A percentile compares a stretch with the other conserved stretches of the same genome.
These are phyloP conservation scores for Chrysolina haemoptera DNA, from an alignment of 2,888 invertebrate species.

Conservation along the genomic window DNA sequence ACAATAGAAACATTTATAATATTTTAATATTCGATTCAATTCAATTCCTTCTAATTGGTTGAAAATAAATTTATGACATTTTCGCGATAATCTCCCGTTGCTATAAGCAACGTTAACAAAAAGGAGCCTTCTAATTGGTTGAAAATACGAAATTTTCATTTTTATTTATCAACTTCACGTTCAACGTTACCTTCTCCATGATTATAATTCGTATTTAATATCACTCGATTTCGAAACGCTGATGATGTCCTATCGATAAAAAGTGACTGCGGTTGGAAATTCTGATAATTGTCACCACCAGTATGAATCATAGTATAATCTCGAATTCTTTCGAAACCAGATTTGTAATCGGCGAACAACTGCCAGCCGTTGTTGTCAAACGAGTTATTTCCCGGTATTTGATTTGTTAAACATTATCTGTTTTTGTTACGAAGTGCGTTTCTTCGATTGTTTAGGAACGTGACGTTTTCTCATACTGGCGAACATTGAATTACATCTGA, in stretches of 20 bases:
- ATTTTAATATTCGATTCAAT: no score
- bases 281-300: slow-evolving; percentile 3
- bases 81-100: no score
- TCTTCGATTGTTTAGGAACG: not conserved
- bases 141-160: no score
- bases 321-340: slow-evolving; percentile 5
- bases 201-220: no score
- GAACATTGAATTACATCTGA: no score
- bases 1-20: no score
- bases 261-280: slow-evolving; percentile 1
- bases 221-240: not conserved
- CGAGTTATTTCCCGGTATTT: slow-evolving; percentile 9
- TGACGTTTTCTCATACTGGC: not conserved
- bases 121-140: no score
- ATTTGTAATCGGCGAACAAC: slow-evolving; percentile 1
- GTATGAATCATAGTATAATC: not conserved
- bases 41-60: no score
- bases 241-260: not conserved
- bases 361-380: not conserved
- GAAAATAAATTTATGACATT: no score
- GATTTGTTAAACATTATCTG: slow-evolving; percentile 1
- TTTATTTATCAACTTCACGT: not conserved
- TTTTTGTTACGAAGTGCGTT: not conserved
- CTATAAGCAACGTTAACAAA: no score
- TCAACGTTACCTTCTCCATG: not conserved